Base-by-base conservation (phyloP, 2,888 invertebrate species). In the Odontocerum albicorne region DNA sequence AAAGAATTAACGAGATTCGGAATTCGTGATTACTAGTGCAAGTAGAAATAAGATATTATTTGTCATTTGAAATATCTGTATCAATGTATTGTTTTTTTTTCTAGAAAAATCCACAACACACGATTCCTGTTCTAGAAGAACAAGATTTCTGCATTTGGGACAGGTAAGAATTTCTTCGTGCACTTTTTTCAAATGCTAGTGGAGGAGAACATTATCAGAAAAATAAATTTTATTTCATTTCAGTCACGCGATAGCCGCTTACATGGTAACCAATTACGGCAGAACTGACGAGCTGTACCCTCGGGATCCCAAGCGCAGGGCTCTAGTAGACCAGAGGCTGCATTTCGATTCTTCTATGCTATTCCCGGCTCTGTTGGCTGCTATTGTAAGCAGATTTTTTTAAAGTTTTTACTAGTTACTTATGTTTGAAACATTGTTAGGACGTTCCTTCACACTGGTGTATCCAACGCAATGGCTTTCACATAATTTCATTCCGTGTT, bases 81-180 rank as follows among this genome's bases (percentile, higher is more conserved):
- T n/a, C n/a, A n/a, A n/a, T n/a, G n/a, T n/a, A n/a, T n/a, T n/a
- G n/a, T n/a, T n/a, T n/a, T n/a, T n/a, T n/a, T n/a, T 44, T 44
- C 10, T 70, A 79, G 79, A 64, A 76, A 60, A 80, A 81, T 63
- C 80, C 81, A 0, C 75, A 77, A 51, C 81, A 80, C 58, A 77
- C 78, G 0, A 67, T 83, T 2, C 83, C 84, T 1, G 72, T 79
- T 10, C 64, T 84, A 17, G 68, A 68, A 40, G 80, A 81, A 56
- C 81, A 76, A 8, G 79, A 79, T 50, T 80, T 81, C 59, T 64
- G 67, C 3, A 61, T 83, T 51, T 80, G 77, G 74, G 82, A 82
- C 66, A 80, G 79, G 74, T 76, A 66, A 58, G 64, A 35, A 1
- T n/a, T 62, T 45, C 62, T 62, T 49, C 35, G 2, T n/a, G n/a